phyloP scores from a whole-genome alignment of 2,888 invertebrate species.

The Tubulanus polymorphus region DNA sequence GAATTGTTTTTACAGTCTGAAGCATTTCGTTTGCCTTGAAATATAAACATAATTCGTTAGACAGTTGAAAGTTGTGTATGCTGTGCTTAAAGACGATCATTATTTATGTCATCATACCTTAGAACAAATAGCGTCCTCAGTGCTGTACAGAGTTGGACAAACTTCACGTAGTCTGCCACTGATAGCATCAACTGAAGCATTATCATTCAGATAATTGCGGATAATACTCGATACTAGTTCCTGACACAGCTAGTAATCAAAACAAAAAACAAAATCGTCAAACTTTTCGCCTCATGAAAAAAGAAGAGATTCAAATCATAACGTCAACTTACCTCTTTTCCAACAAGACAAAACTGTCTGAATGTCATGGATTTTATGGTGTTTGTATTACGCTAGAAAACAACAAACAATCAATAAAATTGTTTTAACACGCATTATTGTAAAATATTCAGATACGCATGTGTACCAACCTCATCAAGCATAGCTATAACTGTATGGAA shows the following conservation, averaged over 20 bases:
- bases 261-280: slow-evolving; percentile 43
- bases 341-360: too few relatives aligned
- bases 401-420: too few relatives aligned
- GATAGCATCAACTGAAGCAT: slow-evolving; percentile 89
- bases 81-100: slow-evolving; percentile 2
- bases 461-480: slow-evolving; percentile 47
- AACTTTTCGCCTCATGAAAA: too few relatives aligned
- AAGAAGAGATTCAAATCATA: too few relatives aligned
- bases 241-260: slow-evolving; percentile 54
- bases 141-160: slow-evolving; percentile 88
- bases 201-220: slow-evolving; percentile 88
- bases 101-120: slow-evolving; percentile 69
- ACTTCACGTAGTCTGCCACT: slow-evolving; percentile 80
- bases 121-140: slow-evolving; percentile 93
- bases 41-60: slow-evolving; percentile 11
- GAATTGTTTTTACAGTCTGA: slow-evolving; percentile 68
- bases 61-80: background rate
- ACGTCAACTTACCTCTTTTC: too few relatives aligned
- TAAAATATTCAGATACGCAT: too few relatives aligned
- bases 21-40: slow-evolving; percentile 81
- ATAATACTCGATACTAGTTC: slow-evolving; percentile 79
- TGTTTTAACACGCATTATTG: too few relatives aligned
- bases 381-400: too few relatives aligned
- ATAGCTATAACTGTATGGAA: slow-evolving; percentile 65
- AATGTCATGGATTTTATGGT: too few relatives aligned